Conservation (phyloP, 2,797 vertebrate species). For the Gambelia wislizenii region DNA sequence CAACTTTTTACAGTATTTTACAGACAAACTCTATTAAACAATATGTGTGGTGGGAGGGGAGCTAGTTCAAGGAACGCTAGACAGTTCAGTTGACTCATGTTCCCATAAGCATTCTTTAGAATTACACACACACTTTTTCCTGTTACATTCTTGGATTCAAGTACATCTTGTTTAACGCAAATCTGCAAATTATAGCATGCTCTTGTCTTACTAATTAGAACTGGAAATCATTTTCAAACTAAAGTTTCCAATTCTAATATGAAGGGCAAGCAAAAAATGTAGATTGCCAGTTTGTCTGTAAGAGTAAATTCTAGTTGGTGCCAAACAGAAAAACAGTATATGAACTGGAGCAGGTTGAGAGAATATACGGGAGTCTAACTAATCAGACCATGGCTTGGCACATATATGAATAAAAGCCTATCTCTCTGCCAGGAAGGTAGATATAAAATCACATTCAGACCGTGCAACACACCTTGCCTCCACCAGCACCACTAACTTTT, state of each 20-base stretch:
- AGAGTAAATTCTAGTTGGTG: too few species aligned
- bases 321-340: background rate
- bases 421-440: background rate
- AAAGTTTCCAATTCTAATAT: background rate
- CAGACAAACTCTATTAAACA: background rate
- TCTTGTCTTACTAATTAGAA: too few species aligned
- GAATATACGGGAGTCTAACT: too few species aligned
- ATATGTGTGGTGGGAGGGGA: background rate
- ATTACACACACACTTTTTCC: background rate
- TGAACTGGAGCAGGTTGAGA: background rate
- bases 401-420: too few species aligned
- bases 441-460: background rate
- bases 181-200: background rate
- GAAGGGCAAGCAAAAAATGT: background rate
- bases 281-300: background rate
- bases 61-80: background rate
- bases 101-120: background rate
- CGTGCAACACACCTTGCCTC: background rate
- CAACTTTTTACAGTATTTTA: background rate
- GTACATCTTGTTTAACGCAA: background rate
- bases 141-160: background rate
- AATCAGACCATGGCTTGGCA: too few species aligned
- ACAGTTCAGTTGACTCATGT: background rate
- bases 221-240: background rate
- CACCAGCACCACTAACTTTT: background rate